A percentile compares a stretch with the other conserved stretches of the same genome.
These are phyloP conservation scores for Oithona nana DNA, from an alignment of 2,888 invertebrate species.

Conservation along the genomic window DNA sequence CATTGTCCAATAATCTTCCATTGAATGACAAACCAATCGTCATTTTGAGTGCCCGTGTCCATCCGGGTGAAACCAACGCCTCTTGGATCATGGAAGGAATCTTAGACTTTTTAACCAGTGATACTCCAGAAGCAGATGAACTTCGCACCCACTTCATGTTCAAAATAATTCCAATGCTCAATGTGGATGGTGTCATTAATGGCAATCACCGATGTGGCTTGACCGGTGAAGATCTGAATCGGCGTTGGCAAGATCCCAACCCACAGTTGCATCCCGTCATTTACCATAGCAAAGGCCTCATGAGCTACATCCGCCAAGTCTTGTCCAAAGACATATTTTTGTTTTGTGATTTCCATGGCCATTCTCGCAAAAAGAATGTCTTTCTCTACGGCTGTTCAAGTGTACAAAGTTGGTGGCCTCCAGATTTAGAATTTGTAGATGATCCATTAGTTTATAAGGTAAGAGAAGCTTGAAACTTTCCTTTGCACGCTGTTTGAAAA, in stretches of 20 bases:
- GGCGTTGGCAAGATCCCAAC: slow-evolving; percentile 60
- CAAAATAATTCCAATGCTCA: slow-evolving; percentile 72
- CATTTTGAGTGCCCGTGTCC: slow-evolving; percentile 57
- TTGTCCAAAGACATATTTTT: slow-evolving; percentile 27
- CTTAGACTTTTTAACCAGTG: slow-evolving; percentile 42
- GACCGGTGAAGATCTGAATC: slow-evolving; percentile 65
- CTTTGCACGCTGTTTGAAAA: too few species aligned
- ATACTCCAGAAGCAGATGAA: slow-evolving; percentile 36
- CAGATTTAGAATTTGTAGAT: slow-evolving; percentile 37
- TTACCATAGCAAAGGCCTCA: slow-evolving; percentile 50
- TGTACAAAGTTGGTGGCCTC: slow-evolving; percentile 45
- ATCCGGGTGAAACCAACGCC: slow-evolving; percentile 71
- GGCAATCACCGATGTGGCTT: slow-evolving; percentile 64
- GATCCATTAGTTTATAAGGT: slow-evolving; percentile 30
- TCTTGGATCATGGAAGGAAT: slow-evolving; percentile 76
- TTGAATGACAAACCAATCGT: slow-evolving; percentile 41
- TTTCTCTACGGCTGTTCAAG: slow-evolving; percentile 64
- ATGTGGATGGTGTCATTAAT: slow-evolving; percentile 68
- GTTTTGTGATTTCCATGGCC: slow-evolving; percentile 60
- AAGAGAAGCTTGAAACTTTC: neutral
- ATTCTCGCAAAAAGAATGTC: slow-evolving; percentile 63
- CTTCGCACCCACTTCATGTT: slow-evolving; percentile 53
- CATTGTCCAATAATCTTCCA: neutral
- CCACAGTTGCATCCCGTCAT: slow-evolving; percentile 56
- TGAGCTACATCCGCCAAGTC: neutral